Conservation (phyloP, 2,113 vertebrate species). For the Rattus rattus region DNA sequence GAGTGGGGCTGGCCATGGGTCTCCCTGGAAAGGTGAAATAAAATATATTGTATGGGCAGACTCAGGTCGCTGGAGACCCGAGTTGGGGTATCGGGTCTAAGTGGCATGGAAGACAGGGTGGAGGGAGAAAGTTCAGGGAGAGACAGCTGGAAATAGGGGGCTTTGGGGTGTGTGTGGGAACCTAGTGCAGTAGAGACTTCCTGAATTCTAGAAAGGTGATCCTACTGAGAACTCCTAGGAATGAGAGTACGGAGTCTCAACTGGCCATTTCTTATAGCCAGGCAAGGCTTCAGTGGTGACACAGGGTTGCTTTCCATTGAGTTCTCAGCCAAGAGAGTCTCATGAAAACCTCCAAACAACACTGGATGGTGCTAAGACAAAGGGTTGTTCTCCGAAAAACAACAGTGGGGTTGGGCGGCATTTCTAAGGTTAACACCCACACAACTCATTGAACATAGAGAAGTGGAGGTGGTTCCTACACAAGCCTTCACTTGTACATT, state of each 20-base stretch:
- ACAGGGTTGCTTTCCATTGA: background rate
- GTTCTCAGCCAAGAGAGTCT: background rate
- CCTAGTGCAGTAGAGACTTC: background rate
- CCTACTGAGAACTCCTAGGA: background rate
- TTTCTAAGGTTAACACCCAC: background rate
- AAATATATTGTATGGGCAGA: background rate
- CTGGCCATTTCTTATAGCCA: background rate
- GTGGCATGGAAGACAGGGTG: background rate
- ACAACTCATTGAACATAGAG: background rate
- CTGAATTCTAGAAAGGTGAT: background rate
- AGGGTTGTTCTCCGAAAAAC: background rate
- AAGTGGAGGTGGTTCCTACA: background rate
- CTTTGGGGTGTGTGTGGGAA: background rate
- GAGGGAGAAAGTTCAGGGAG: background rate
- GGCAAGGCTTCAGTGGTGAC: background rate
- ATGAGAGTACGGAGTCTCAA: background rate
- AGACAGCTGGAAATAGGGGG: background rate
- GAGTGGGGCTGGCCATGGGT: background rate
- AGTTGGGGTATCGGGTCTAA: background rate
- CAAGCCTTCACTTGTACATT: background rate
- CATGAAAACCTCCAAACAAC: background rate
- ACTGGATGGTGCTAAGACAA: background rate
- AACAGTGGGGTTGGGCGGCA: background rate
- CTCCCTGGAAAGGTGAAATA: background rate
- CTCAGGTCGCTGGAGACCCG: background rate